Percentiles rank a stretch among this genome's conserved stretches.
Evolutionary conservation across 2,797 vertebrate species (phyloP).

Genomic region (Lophius americanus): DNA sequence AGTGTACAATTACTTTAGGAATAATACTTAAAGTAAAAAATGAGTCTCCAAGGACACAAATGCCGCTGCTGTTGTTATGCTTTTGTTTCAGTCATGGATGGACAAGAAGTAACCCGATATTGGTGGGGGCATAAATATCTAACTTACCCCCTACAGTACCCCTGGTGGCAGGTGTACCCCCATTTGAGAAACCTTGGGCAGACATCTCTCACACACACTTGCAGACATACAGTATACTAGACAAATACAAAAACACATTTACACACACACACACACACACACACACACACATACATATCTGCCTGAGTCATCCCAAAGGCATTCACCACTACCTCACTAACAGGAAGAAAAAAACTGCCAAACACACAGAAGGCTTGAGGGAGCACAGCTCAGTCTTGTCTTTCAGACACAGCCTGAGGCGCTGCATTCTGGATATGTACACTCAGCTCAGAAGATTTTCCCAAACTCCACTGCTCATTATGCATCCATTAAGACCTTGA

Average conservation of each 20-base stretch:
- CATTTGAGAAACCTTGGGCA: too few relatives aligned
- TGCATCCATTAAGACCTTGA: constrained; percentile 38
- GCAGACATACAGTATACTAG: constrained; percentile 25
- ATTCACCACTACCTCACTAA: constrained; percentile 71
- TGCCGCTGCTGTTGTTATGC: too few relatives aligned
- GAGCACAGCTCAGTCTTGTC: constrained; percentile 55
- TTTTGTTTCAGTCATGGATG: too few relatives aligned
- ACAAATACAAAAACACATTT: constrained; percentile 12
- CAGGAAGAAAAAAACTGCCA: constrained; percentile 26
- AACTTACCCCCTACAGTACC: too few relatives aligned
- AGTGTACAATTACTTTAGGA: too few relatives aligned
- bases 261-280: constrained; percentile 14
- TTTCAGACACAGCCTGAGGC: constrained; percentile 65
- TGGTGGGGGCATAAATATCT: too few relatives aligned
- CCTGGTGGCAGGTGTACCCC: too few relatives aligned
- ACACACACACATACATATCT: constrained; percentile 35
- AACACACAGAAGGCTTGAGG: constrained; percentile 60
- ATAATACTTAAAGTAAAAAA: too few relatives aligned
- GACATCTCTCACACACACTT: constrained; percentile 17
- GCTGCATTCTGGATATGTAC: constrained; percentile 37
- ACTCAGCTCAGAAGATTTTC: constrained; percentile 39
- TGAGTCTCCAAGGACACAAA: too few relatives aligned
- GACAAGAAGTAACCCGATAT: too few relatives aligned
- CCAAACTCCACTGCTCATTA: constrained; percentile 60
- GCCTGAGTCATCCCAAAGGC: constrained; percentile 74